Percentiles rank a stretch among this genome's conserved stretches.
Evolutionary conservation across 1,140 invertebrate genomes (phyloP).

Genomic region (Hetaerina americana): DNA sequence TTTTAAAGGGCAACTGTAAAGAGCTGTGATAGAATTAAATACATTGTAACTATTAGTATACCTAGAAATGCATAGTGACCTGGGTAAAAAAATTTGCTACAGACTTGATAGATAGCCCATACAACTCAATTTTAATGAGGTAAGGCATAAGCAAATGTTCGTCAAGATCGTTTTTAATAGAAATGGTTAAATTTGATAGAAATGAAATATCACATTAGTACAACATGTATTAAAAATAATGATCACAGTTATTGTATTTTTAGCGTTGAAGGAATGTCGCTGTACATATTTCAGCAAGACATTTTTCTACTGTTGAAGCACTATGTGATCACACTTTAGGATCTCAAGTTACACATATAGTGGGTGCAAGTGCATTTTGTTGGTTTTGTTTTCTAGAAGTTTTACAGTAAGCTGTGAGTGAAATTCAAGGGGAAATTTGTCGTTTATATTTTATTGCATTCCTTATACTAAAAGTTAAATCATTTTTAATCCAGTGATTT

Average conservation of each 20-base stretch:
- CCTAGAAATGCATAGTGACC: conserved; percentile 4
- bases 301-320: conserved; percentile 4
- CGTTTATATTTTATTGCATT: conserved; percentile 1
- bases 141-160: conserved; percentile 1
- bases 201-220: conserved; percentile 1
- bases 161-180: background rate
- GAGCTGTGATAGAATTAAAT: conserved; percentile 4
- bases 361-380: conserved; percentile 4
- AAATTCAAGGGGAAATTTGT: conserved; percentile 5
- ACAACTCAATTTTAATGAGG: background rate
- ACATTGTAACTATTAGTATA: background rate
- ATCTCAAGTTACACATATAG: conserved; percentile 3
- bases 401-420: conserved; percentile 1
- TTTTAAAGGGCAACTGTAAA: conserved; percentile 7
- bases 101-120: background rate
- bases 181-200: conserved; percentile 3
- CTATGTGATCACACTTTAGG: conserved; percentile 5
- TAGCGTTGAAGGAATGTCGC: background rate
- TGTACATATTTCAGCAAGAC: background rate
- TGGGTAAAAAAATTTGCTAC: conserved; percentile 1
- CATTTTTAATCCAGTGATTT: background rate
- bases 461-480: background rate
- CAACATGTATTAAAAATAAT: conserved; percentile 1
- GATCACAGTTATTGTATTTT: background rate
- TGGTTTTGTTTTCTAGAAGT: conserved; percentile 2